Evolutionary conservation across 1,140 invertebrate species (phyloP).

Genomic region (Rhyacophila brunnea): DNA sequence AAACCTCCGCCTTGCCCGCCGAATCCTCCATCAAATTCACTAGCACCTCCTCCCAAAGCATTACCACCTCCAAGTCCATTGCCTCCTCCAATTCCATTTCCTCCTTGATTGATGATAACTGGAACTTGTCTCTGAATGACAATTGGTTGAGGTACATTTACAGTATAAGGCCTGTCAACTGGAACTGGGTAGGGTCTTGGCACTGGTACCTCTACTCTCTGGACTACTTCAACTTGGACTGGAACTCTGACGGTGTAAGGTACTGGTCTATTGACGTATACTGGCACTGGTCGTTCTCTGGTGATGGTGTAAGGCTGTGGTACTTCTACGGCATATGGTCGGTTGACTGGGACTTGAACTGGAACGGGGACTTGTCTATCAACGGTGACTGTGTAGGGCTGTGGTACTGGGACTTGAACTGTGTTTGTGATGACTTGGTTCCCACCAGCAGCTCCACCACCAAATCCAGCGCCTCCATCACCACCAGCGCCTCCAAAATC

Average conservation of each 20-base stretch:
- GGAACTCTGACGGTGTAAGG: conserved; percentile 36
- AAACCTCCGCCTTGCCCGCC: neutral
- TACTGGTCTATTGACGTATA: conserved; percentile 28
- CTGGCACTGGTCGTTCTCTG: conserved; percentile 40
- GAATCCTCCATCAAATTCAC: conserved; percentile 12
- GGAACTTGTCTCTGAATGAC: conserved; percentile 34
- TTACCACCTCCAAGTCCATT: conserved; percentile 21
- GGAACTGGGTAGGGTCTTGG: conserved; percentile 41
- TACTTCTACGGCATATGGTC: conserved; percentile 22
- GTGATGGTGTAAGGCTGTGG: conserved; percentile 38
- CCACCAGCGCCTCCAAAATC: neutral
- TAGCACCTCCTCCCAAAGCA: conserved; percentile 10
- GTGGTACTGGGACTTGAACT: conserved; percentile 18
- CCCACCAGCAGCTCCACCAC: neutral
- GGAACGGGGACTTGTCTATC: conserved; percentile 16
- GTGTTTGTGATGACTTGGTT: conserved; percentile 28
- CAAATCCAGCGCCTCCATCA: neutral
- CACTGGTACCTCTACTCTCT: conserved; percentile 39
- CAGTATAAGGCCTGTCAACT: conserved; percentile 40
- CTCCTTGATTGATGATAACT: conserved; percentile 28
- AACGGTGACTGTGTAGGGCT: conserved; percentile 22
- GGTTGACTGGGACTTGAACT: conserved; percentile 26
- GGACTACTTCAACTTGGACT: conserved; percentile 32
- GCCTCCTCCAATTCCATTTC: conserved; percentile 8
- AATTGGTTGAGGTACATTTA: conserved; percentile 32